A percentile compares a stretch with the other conserved stretches of the same genome.
Evolutionary conservation across 1,140 invertebrate genomes (phyloP).

Genomic region (Alviniconcha marisindica): DNA sequence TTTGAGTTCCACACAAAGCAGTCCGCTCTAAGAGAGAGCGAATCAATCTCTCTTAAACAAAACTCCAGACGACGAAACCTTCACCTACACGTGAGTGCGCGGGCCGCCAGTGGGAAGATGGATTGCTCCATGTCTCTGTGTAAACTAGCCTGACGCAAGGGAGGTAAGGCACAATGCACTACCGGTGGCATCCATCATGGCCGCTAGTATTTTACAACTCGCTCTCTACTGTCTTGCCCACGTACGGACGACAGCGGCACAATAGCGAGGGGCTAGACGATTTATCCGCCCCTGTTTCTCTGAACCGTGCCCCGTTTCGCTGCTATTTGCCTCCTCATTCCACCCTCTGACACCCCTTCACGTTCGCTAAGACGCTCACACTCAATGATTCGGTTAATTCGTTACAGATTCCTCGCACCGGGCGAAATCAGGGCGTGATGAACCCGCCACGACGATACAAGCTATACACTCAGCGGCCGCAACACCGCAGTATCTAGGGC

Average conservation of each 20-base stretch:
- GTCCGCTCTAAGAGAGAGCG: too few species aligned
- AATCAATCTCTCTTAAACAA: background rate
- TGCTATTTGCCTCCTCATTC: conserved; percentile 1
- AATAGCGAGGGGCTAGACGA: too few species aligned
- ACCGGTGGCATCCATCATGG: conserved; percentile 22
- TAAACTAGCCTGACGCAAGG: background rate
- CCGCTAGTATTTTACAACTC: background rate
- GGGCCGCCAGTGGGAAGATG: too few species aligned
- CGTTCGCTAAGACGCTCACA: background rate
- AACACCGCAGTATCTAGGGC: too few species aligned
- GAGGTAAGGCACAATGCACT: conserved; percentile 29
- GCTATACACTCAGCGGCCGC: too few species aligned
- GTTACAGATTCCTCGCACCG: background rate
- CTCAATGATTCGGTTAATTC: conserved; percentile 16
- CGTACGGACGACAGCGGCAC: too few species aligned
- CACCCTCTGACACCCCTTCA: conserved; percentile 8
- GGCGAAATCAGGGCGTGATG: conserved; percentile 22
- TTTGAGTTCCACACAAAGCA: too few species aligned
- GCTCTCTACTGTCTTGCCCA: too few species aligned
- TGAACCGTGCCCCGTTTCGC: background rate
- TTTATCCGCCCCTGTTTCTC: background rate
- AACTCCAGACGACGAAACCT: too few species aligned
- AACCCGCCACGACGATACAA: background rate
- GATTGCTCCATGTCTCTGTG: background rate
- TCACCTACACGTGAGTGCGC: too few species aligned